phyloP scores from a whole-genome alignment of 2,888 invertebrate species.

The Dichetophora obliterata region DNA sequence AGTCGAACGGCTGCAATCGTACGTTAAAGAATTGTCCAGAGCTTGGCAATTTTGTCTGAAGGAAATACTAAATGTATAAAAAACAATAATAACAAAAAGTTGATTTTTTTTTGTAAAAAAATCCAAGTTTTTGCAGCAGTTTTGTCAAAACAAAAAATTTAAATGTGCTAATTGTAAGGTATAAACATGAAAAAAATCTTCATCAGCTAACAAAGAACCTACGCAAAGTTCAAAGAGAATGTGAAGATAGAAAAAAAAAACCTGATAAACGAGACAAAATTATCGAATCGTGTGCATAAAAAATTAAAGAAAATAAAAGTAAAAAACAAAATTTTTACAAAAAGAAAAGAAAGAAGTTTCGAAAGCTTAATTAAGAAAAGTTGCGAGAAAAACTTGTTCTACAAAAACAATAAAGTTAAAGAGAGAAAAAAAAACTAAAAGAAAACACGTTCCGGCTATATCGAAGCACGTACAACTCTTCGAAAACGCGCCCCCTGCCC shows the following conservation, averaged over 20 bases:
- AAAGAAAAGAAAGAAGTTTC: slow-evolving; percentile 28
- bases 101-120: background rate
- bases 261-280: background rate
- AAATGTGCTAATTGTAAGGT: background rate
- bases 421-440: background rate
- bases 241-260: background rate
- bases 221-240: slow-evolving; percentile 6
- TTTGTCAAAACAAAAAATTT: background rate
- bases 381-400: slow-evolving; percentile 29
- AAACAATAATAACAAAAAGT: background rate
- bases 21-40: slow-evolving; percentile 30
- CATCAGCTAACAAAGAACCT: background rate
- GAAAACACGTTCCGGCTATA: slow-evolving; percentile 21
- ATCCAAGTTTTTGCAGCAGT: slow-evolving; percentile 1
- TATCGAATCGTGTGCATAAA: background rate
- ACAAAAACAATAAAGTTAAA: slow-evolving; percentile 10
- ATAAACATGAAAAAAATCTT: no score
- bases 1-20: slow-evolving; percentile 52
- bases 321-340: background rate
- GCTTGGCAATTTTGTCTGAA: slow-evolving; percentile 47
- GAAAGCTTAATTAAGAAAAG: slow-evolving; percentile 22
- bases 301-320: background rate
- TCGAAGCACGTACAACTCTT: slow-evolving; percentile 22
- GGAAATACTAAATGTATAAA: slow-evolving; percentile 42
- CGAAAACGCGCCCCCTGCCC: background rate